Evolutionary conservation across 2,797 vertebrate genomes (phyloP).

Genomic region (Centropyge bicolor): DNA sequence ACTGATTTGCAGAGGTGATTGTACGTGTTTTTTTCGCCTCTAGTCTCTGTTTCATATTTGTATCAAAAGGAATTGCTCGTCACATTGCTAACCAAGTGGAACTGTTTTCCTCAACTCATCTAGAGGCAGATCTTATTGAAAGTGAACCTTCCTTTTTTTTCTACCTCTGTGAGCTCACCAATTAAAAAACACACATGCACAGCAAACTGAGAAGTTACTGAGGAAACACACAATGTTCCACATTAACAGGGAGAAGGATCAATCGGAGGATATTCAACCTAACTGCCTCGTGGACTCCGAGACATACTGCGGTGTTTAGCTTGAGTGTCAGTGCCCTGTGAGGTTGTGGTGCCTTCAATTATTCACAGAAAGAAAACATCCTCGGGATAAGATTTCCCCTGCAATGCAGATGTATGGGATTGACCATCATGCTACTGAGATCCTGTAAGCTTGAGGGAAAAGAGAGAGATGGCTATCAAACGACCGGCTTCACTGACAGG

Average conservation of each 20-base stretch:
- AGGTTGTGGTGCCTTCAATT: conserved; percentile 73
- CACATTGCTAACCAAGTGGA: conserved; percentile 56
- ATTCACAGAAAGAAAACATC: conserved; percentile 76
- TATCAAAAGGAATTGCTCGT: conserved; percentile 47
- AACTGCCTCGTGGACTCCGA: conserved; percentile 25
- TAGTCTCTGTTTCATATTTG: conserved; percentile 40
- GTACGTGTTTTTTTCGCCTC: not conserved
- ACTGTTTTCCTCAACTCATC: conserved; percentile 40
- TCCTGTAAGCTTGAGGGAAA: conserved; percentile 31
- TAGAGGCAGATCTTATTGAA: conserved; percentile 40
- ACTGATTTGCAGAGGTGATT: conserved; percentile 48
- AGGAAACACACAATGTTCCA: conserved; percentile 33
- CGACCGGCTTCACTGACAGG: conserved; percentile 38
- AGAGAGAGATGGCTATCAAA: conserved; percentile 37
- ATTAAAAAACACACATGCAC: conserved; percentile 41
- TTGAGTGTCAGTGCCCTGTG: conserved; percentile 58
- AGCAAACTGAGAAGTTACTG: conserved; percentile 30
- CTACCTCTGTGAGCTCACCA: conserved; percentile 28
- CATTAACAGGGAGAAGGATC: conserved; percentile 33
- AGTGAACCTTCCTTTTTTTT: conserved; percentile 20
- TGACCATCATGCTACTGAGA: conserved; percentile 56
- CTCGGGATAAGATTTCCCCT: conserved; percentile 74
- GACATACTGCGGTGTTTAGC: conserved; percentile 59
- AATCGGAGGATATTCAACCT: conserved; percentile 32
- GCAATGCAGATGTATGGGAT: conserved; percentile 75